phyloP scores from a whole-genome alignment of 2,888 invertebrate species.

The Trissonchulus sp. region DNA sequence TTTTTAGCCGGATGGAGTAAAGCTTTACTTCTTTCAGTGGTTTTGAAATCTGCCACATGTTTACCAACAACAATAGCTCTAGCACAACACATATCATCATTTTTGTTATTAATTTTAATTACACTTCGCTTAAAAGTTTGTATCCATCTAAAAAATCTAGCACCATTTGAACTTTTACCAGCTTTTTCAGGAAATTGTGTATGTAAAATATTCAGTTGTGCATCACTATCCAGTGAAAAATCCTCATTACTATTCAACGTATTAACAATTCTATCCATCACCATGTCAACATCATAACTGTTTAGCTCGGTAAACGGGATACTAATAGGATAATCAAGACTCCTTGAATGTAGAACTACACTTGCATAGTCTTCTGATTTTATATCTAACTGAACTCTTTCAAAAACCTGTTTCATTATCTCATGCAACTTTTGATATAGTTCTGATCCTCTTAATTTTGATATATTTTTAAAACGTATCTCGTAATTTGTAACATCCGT shows the following conservation, averaged over 20 bases:
- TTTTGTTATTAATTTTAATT: too few relatives aligned
- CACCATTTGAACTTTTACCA: too few relatives aligned
- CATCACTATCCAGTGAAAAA: neutral
- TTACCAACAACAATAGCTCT: too few relatives aligned
- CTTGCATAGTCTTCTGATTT: neutral
- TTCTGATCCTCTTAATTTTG: too few relatives aligned
- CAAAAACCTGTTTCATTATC: neutral
- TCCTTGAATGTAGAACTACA: neutral
- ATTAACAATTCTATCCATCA: neutral
- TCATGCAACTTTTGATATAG: slow-evolving; percentile 5
- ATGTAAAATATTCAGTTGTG: too few relatives aligned
- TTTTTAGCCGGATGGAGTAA: too few relatives aligned
- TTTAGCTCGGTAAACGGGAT: slow-evolving; percentile 6
- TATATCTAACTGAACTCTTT: neutral
- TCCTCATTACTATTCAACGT: slow-evolving; percentile 9
- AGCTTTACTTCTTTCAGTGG: too few relatives aligned
- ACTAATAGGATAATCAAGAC: slow-evolving; percentile 18
- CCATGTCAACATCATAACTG: neutral
- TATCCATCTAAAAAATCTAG: too few relatives aligned
- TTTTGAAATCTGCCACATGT: too few relatives aligned
- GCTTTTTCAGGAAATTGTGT: slow-evolving; percentile 8
- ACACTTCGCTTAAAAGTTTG: too few relatives aligned
- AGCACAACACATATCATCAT: too few relatives aligned
- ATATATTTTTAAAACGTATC: neutral
- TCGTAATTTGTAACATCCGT: neutral